Conservation (phyloP, 1,140 invertebrate species). For the Conus ventricosus region DNA sequence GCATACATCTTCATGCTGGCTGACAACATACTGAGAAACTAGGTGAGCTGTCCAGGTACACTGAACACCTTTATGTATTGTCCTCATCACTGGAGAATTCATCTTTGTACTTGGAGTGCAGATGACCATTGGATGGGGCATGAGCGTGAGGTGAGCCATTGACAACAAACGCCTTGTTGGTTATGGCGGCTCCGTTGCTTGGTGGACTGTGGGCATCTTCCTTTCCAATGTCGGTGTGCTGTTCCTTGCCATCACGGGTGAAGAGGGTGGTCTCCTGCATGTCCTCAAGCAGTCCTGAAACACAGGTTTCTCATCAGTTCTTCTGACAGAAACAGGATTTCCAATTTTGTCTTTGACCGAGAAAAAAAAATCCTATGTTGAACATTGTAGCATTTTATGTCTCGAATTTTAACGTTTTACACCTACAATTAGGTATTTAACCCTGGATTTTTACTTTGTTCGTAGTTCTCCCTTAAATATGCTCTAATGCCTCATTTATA, state of each 20-base stretch:
- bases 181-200: background rate
- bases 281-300: conserved; percentile 48
- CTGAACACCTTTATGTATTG: background rate
- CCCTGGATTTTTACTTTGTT: too few species aligned
- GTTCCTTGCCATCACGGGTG: conserved; percentile 13
- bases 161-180: background rate
- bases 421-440: too few species aligned
- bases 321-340: background rate
- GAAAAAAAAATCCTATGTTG: too few species aligned
- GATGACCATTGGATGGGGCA: background rate
- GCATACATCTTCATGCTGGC: background rate
- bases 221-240: background rate
- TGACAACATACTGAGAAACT: background rate
- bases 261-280: conserved; percentile 49
- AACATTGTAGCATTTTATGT: too few species aligned
- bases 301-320: background rate
- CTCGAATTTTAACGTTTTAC: too few species aligned
- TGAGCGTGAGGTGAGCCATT: background rate
- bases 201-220: background rate
- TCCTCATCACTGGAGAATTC: conserved; percentile 26
- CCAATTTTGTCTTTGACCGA: too few species aligned
- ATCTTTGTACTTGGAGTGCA: background rate
- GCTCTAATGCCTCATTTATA: too few species aligned
- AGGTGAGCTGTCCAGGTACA: background rate
- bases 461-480: too few species aligned